phyloP scores from a whole-genome alignment of 2,888 invertebrate genomes.

The Synergus gifuensis region DNA sequence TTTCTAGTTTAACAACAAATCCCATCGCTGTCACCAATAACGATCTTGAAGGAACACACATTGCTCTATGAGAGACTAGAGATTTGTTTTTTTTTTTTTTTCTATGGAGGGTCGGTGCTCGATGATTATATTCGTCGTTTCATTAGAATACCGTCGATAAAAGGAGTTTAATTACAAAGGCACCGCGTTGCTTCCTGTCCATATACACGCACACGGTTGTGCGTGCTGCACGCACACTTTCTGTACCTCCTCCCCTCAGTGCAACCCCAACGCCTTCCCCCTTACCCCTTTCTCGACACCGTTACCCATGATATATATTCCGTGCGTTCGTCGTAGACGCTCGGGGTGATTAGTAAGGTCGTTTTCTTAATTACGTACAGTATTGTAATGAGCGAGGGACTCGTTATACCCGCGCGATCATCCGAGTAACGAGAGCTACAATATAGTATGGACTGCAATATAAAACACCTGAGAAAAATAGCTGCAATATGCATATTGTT shows the following conservation, averaged over 20 bases:
- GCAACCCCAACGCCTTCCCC: not conserved
- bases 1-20: no score
- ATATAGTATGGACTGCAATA: slow-evolving; percentile 39
- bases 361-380: slow-evolving; percentile 67
- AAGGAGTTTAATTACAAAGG: slow-evolving; percentile 72
- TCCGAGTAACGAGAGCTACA: slow-evolving; percentile 54
- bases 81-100: not conserved
- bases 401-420: slow-evolving; percentile 59
- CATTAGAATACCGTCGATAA: slow-evolving; percentile 73
- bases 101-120: slow-evolving; percentile 54
- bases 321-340: slow-evolving; percentile 57
- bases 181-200: slow-evolving; percentile 66
- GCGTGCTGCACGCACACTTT: slow-evolving; percentile 66
- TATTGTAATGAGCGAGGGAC: slow-evolving; percentile 58
- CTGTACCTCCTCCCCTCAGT: slow-evolving; percentile 38
- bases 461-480: slow-evolving; percentile 5
- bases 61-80: not conserved
- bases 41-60: no score
- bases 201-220: slow-evolving; percentile 56
- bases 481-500: slow-evolving; percentile 43
- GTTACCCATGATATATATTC: slow-evolving; percentile 45
- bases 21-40: no score
- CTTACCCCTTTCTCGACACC: slow-evolving; percentile 42
- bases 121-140: slow-evolving; percentile 71
- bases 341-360: slow-evolving; percentile 67